phyloP scores from a whole-genome alignment of 2,888 invertebrate genomes.

The Calliopum simillimum region DNA sequence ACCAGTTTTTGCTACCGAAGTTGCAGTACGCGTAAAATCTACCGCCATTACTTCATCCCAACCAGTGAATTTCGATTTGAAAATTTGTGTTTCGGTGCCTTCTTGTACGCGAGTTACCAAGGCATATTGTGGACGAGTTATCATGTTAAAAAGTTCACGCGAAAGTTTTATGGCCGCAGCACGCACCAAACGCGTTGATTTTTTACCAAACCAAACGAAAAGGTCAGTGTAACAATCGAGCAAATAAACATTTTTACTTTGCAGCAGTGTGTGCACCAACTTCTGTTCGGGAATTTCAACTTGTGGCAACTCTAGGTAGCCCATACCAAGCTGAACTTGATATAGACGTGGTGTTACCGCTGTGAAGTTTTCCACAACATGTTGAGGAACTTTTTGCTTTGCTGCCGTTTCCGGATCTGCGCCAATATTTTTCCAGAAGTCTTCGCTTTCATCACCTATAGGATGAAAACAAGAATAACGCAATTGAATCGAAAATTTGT shows the following conservation, averaged over 20 bases:
- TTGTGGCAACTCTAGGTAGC: conserved; percentile 97
- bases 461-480: conserved; percentile 22
- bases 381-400: conserved; percentile 65
- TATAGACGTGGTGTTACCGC: conserved; percentile 79
- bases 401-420: conserved; percentile 61
- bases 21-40: conserved; percentile 98
- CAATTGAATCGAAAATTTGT: not conserved
- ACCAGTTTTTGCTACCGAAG: conserved; percentile 95
- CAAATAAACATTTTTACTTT: conserved; percentile 94
- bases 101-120: conserved; percentile 91
- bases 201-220: conserved; percentile 98
- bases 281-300: conserved; percentile 82
- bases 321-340: conserved; percentile 97
- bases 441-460: conserved; percentile 78
- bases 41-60: conserved; percentile 99
- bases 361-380: conserved; percentile 57
- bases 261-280: conserved; percentile 81
- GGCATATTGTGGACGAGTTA: conserved; percentile 88
- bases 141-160: conserved; percentile 95
- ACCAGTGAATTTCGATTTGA: conserved; percentile 95
- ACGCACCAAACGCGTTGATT: conserved; percentile 93
- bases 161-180: conserved; percentile 98
- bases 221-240: conserved; percentile 94
- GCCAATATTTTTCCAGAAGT: conserved; percentile 85
- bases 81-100: conserved; percentile 92